A percentile compares a stretch with the other conserved stretches of the same genome.
Evolutionary conservation across 2,888 invertebrate species (phyloP).

Genomic region (Epistrophe eligans): DNA sequence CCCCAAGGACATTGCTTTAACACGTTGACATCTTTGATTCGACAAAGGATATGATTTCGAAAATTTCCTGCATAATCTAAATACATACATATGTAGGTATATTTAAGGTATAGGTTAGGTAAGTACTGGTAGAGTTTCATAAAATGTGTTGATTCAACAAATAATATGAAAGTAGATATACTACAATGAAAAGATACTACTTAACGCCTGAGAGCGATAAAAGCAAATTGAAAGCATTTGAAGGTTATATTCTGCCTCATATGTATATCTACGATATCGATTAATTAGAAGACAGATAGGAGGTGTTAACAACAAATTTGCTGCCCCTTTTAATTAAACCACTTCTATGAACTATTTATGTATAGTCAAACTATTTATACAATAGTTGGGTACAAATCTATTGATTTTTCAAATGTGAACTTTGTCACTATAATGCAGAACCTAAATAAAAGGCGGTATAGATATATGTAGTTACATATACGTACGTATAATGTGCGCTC

Average conservation of each 20-base stretch:
- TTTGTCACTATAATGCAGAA: not conserved
- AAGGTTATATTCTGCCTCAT: not conserved
- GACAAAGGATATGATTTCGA: not conserved
- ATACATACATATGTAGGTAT: no score
- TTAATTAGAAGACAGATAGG: not conserved
- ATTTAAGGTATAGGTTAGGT: no score
- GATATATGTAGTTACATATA: no score
- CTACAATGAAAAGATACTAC: not conserved
- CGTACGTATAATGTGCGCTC: not conserved
- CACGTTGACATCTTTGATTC: not conserved
- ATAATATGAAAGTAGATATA: not conserved
- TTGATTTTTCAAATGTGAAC: not conserved
- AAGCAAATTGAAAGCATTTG: conserved; percentile 5
- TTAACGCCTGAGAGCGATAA: conserved; percentile 15
- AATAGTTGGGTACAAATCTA: not conserved
- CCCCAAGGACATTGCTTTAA: not conserved
- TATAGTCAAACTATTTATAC: not conserved
- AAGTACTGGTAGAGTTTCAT: not conserved
- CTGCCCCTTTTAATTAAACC: conserved; percentile 15
- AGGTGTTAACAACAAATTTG: not conserved
- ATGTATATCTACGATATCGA: conserved; percentile 9
- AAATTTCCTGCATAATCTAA: not conserved
- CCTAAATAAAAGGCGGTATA: not conserved
- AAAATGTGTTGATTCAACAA: conserved; percentile 20
- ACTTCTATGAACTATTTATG: not conserved